Conservation (phyloP, 2,797 vertebrate genomes). For the Sarcoramphus papa region DNA sequence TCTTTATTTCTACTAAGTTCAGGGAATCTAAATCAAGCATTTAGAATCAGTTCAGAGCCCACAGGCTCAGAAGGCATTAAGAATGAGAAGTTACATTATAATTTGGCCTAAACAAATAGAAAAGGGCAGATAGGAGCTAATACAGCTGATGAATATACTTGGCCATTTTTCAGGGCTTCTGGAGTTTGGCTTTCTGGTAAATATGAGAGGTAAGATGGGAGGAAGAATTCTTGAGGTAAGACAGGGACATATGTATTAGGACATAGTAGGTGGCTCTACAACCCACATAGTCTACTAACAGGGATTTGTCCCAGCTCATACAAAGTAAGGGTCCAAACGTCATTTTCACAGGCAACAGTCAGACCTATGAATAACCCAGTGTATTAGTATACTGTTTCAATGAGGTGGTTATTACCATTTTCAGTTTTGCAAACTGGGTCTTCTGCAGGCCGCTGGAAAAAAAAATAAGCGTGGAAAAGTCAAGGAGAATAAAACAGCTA, state of each 20-base stretch:
- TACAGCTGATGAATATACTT: neutral
- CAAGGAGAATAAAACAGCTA: neutral
- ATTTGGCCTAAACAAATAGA: neutral
- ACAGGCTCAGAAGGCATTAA: neutral
- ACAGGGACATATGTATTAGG: neutral
- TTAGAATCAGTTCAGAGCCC: neutral
- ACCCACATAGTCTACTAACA: neutral
- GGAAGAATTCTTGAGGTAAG: neutral
- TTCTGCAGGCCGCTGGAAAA: constrained; percentile 70
- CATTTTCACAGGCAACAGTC: neutral
- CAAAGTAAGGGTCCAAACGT: neutral
- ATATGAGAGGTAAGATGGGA: neutral
- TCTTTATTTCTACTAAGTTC: neutral
- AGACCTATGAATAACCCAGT: neutral
- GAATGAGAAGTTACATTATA: neutral
- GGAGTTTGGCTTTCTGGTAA: neutral
- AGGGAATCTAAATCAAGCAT: neutral
- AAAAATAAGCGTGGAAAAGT: neutral
- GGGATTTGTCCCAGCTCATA: neutral
- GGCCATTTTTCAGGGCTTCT: neutral
- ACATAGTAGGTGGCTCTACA: neutral
- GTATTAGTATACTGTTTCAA: neutral
- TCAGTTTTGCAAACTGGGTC: constrained; percentile 53
- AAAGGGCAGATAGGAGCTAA: neutral
- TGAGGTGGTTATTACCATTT: constrained; percentile 63